Evolutionary conservation across 35 echinoderm and acorn worm genomes (phyloP).

Genomic region (Lytechinus pictus): DNA sequence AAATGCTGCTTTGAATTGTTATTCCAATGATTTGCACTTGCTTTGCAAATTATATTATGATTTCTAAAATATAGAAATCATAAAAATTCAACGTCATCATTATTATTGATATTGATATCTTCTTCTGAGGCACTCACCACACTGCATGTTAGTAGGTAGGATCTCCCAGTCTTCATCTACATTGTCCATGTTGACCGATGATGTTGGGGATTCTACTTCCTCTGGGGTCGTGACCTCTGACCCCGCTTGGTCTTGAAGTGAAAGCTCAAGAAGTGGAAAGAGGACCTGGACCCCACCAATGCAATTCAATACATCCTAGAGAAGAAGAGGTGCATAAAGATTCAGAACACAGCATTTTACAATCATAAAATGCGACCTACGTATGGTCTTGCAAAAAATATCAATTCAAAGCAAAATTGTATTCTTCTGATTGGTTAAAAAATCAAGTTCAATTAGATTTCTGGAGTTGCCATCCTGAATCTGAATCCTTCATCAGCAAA

Average conservation of each 20-base stretch:
- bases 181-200: conserved; percentile 18
- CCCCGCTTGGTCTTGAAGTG: conserved; percentile 63
- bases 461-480: no score
- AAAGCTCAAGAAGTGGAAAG: conserved; percentile 92
- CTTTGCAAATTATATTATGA: no score
- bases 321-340: not conserved
- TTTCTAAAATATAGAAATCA: no score
- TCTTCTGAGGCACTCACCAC: conserved; percentile 32
- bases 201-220: conserved; percentile 20
- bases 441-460: no score
- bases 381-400: not conserved
- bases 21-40: no score
- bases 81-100: not conserved
- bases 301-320: conserved; percentile 95
- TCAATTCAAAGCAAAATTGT: not conserved
- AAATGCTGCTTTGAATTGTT: no score
- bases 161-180: conserved; percentile 77
- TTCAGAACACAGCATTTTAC: no score
- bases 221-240: not conserved
- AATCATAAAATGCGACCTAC: not conserved
- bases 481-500: no score
- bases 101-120: not conserved
- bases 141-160: conserved; percentile 46
- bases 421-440: not conserved
- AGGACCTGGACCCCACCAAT: conserved; percentile 95